phyloP scores from a whole-genome alignment of 1,140 invertebrate species.

The Whitmania pigra region DNA sequence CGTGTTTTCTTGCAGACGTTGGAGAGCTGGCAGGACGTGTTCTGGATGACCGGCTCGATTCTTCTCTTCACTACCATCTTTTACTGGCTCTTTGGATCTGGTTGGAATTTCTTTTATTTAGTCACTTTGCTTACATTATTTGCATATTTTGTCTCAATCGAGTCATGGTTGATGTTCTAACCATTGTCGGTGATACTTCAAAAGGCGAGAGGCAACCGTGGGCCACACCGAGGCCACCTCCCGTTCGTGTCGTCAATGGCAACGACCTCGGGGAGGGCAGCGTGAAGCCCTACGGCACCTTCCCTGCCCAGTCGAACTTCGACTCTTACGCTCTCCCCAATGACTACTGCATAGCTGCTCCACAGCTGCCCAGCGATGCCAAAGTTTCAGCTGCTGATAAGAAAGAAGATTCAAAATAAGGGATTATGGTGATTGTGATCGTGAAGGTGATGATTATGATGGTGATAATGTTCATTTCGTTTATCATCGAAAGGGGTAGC shows the following conservation, averaged over 20 bases:
- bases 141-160: background rate
- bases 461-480: too few species aligned
- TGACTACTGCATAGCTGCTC: too few species aligned
- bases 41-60: constrained; percentile 30
- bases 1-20: constrained; percentile 28
- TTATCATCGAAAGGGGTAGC: too few species aligned
- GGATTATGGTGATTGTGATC: too few species aligned
- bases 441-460: too few species aligned
- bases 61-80: constrained; percentile 27
- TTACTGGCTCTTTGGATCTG: constrained; percentile 32
- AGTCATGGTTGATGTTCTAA: background rate
- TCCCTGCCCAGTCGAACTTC: constrained; percentile 11
- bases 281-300: constrained; percentile 15
- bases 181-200: background rate
- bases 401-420: too few species aligned
- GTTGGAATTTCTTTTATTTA: constrained; percentile 25
- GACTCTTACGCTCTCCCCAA: background rate
- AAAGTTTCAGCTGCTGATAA: too few species aligned
- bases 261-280: background rate
- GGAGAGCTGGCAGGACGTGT: constrained; percentile 29
- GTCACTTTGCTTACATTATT: background rate
- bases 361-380: too few species aligned
- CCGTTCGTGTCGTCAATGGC: constrained; percentile 7
- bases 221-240: constrained; percentile 7
- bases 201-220: constrained; percentile 16